Percentiles rank a stretch among this genome's conserved stretches.
Evolutionary conservation across 2,113 vertebrate species (phyloP).

Genomic region (Ibidorhyncha struthersii): DNA sequence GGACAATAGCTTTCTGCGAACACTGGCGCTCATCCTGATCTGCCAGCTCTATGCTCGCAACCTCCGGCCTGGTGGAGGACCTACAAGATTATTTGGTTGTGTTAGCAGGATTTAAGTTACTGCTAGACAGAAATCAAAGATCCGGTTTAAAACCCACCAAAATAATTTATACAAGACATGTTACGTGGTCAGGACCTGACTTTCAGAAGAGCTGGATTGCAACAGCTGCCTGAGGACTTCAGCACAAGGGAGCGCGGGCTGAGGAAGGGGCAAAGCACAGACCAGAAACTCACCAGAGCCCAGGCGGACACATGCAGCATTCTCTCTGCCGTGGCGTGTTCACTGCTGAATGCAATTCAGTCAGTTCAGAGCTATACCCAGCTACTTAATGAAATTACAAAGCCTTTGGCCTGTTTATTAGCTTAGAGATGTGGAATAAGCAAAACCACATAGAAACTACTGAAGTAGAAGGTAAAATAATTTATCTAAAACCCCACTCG

Average conservation of each 20-base stretch:
- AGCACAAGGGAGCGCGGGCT: accelerated
- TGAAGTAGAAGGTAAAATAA: not conserved
- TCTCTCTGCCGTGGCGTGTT: accelerated
- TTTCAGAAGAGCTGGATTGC: too few species aligned
- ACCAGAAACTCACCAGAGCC: not conserved
- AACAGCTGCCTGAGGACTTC: not conserved
- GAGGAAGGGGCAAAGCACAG: too few species aligned
- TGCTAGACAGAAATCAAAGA: not conserved
- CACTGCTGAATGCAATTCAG: not conserved
- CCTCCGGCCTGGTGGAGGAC: constrained; percentile 91
- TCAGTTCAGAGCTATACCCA: not conserved
- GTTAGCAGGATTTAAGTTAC: not conserved
- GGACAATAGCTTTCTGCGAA: constrained; percentile 87
- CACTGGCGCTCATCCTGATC: constrained; percentile 78
- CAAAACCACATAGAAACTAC: not conserved
- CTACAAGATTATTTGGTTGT: constrained; percentile 43
- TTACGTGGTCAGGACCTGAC: accelerated
- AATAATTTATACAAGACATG: accelerated
- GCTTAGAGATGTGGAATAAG: not conserved
- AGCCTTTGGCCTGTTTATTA: not conserved
- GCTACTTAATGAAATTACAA: not conserved
- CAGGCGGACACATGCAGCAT: not conserved
- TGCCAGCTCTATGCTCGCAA: constrained; percentile 88
- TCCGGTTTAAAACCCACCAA: not conserved
- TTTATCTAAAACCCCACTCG: not conserved